phyloP scores from a whole-genome alignment of 2,797 vertebrate species.

The Sciurus carolinensis region DNA sequence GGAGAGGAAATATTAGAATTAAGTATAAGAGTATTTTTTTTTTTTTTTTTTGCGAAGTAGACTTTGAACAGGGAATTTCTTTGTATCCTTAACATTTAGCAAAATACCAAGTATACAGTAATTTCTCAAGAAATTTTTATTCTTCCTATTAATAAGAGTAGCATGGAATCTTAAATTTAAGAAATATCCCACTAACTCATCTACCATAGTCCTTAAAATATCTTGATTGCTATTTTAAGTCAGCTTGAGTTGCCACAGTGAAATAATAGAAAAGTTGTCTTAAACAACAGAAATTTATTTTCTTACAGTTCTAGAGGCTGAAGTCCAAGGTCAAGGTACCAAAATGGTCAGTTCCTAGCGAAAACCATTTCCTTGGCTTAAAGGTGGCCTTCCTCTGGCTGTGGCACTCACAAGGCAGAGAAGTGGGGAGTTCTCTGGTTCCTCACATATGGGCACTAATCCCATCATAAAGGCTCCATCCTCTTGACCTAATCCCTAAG shows the following conservation, averaged over 20 bases:
- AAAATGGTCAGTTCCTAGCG: neutral
- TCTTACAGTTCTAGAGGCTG: neutral
- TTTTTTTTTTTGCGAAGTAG: neutral
- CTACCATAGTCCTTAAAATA: neutral
- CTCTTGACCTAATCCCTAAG: neutral
- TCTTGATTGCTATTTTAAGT: neutral
- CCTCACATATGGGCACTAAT: neutral
- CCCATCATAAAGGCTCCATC: neutral
- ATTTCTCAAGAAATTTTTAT: constrained; percentile 14
- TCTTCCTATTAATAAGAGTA: neutral
- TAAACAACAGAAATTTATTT: neutral
- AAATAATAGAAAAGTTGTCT: neutral
- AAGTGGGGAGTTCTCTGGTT: neutral
- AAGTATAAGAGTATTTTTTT: neutral
- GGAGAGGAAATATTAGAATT: neutral
- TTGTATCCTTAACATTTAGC: neutral
- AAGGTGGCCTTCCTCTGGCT: neutral
- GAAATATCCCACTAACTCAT: neutral
- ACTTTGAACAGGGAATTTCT: neutral
- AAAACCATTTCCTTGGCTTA: neutral
- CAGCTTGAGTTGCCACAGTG: neutral
- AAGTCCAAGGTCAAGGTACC: neutral
- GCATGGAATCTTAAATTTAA: neutral
- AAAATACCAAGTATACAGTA: neutral
- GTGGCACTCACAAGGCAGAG: neutral